Evolutionary conservation across 2,888 invertebrate genomes (phyloP).

Genomic region (Hirtodrosophila cameraria): DNA sequence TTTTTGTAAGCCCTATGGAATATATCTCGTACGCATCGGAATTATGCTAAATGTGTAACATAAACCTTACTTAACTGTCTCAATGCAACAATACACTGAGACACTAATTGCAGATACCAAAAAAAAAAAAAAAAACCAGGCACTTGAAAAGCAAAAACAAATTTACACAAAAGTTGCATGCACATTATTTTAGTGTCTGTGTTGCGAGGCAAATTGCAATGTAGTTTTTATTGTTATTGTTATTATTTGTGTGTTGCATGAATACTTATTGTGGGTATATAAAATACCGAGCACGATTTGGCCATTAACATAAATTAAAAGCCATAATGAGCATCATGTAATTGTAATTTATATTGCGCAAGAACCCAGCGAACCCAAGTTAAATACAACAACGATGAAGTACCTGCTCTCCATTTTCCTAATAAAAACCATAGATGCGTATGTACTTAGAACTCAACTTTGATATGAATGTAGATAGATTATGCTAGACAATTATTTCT

Average conservation of each 20-base stretch:
- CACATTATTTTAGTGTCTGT: constrained; percentile 33
- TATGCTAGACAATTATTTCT: constrained; percentile 16
- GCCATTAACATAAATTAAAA: constrained; percentile 79
- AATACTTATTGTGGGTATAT: constrained; percentile 27
- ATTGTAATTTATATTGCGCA: constrained; percentile 68
- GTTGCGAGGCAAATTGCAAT: constrained; percentile 51
- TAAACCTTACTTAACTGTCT: constrained; percentile 26
- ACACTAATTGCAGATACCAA: constrained; percentile 62
- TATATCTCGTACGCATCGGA: neutral
- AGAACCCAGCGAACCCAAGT: constrained; percentile 10
- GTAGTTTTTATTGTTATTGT: constrained; percentile 24
- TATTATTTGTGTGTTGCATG: constrained; percentile 12
- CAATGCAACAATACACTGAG: constrained; percentile 42
- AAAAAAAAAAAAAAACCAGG: constrained; percentile 9
- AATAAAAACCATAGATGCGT: neutral
- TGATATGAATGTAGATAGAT: constrained; percentile 8
- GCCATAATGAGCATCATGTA: constrained; percentile 72
- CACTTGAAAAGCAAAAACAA: constrained; percentile 28
- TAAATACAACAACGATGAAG: constrained; percentile 13
- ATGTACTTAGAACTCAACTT: neutral
- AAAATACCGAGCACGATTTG: constrained; percentile 68
- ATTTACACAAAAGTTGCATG: constrained; percentile 48
- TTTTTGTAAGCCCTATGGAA: constrained; percentile 15
- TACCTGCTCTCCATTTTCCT: neutral
- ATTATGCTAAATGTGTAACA: constrained; percentile 3